Percentiles rank a stretch among this genome's conserved stretches.
Conservation (phyloP, 2,888 invertebrate species). For the Lasioglossum lativentre region DNA sequence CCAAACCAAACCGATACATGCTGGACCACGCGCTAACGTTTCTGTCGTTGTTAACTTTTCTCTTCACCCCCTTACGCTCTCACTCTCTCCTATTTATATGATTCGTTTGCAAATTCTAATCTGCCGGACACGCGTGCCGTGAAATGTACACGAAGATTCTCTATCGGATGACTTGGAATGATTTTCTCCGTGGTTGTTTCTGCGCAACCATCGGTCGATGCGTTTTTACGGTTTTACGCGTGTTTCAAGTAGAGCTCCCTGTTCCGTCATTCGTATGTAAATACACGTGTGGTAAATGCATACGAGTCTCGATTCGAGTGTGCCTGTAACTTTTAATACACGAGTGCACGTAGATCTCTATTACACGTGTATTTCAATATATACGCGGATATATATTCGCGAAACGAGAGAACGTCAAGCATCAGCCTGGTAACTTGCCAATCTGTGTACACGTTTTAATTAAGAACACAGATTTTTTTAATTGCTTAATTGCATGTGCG, state of each 20-base stretch:
- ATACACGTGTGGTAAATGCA: not conserved
- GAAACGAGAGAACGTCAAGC: not conserved
- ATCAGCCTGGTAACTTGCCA: not conserved
- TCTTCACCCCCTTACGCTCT: not conserved
- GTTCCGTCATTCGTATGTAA: not conserved
- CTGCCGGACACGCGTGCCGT: not conserved
- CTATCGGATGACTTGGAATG: not conserved
- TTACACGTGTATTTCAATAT: not conserved
- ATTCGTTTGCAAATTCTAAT: not conserved
- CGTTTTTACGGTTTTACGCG: not conserved
- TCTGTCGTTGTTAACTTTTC: not conserved
- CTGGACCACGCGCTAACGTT: conserved; percentile 52
- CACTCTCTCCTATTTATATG: too few species aligned
- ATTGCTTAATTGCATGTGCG: not conserved
- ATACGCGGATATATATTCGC: too few species aligned
- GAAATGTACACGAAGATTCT: not conserved
- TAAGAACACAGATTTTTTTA: not conserved
- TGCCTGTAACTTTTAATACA: not conserved
- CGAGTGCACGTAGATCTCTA: too few species aligned
- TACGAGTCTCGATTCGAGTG: not conserved
- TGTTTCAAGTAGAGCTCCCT: not conserved
- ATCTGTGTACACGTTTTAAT: not conserved
- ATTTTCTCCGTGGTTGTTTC: not conserved
- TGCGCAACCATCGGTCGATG: not conserved
- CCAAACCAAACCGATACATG: conserved; percentile 34